A percentile compares a stretch with the other conserved stretches of the same genome.
Evolutionary conservation across 2,113 vertebrate genomes (phyloP).

Genomic region (Otis tarda): DNA sequence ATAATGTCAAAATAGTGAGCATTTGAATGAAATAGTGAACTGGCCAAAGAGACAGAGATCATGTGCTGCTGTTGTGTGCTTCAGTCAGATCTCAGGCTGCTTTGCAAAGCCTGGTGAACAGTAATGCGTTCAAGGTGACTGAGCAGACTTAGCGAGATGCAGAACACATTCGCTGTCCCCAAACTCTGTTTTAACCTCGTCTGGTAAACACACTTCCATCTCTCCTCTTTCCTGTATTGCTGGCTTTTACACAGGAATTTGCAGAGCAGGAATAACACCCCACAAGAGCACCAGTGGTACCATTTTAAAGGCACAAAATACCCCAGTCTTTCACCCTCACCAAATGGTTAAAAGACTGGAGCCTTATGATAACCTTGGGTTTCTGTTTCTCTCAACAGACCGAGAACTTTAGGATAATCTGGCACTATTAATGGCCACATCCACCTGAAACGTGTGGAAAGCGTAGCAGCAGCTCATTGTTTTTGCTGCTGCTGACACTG

Average conservation of each 20-base stretch:
- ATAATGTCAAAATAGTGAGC: not conserved
- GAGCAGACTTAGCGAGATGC: not conserved
- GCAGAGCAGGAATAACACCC: not conserved
- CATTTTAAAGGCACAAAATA: not conserved
- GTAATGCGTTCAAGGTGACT: not conserved
- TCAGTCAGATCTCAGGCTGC: not conserved
- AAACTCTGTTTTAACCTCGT: not conserved
- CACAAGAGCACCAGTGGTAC: not conserved
- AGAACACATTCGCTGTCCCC: not conserved
- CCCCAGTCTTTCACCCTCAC: not conserved
- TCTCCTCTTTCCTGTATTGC: not conserved
- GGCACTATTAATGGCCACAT: not conserved
- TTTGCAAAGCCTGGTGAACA: not conserved
- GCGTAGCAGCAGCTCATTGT: not conserved
- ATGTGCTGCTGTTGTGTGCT: not conserved
- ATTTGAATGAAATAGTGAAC: not conserved
- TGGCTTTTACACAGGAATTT: not conserved
- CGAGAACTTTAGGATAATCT: not conserved
- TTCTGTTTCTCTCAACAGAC: not conserved
- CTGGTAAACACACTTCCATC: not conserved
- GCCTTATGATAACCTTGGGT: not conserved
- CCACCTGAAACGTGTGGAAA: not conserved
- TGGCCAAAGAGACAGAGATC: not conserved
- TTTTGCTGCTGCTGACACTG: not conserved
- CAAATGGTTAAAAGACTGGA: not conserved